Base-by-base conservation (phyloP, 1,140 invertebrate species). In the Drosophila lini region DNA sequence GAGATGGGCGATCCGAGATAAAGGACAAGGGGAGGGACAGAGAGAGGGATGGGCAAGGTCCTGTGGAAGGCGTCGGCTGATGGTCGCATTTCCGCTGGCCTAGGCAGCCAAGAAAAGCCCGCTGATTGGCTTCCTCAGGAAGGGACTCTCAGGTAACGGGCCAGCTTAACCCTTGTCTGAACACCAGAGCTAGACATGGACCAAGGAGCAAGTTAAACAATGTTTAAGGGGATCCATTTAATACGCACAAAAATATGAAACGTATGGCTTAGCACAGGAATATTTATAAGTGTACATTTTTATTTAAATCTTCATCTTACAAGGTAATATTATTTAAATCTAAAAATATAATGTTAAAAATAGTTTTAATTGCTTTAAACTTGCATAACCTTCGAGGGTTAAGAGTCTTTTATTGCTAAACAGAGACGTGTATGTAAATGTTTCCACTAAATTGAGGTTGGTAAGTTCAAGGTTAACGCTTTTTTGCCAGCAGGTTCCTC, bases 391-490 rank as follows among this genome's bases (percentile, higher is more conserved):
- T 40, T 34, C 1, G 16, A 32, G 64, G 48, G 41, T 40, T 69
- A 69, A 70, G 28, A 2, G 31, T 13, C 10, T 19, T 40, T 28
- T 7, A 10, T 44, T 31, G 8, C n/a, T 15, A 8, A 38, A 22
- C 16, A 5, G 13, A 8, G 16, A 8, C 9, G 28, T 52, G 32
- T 22, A 31, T 13, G 34, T 15, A 58, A 58, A 70, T 45, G 50
- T 25, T 67, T 58, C 40, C 76, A 68, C 60, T 62, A 67, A 52
- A 73, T 53, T 47, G 38, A 28, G 53, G 53, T 52, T 44, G 34
- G 63, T 81, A 86, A 86, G 82, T 86, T 86, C 82, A 86, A 86
- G 82, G 82, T 64, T 74, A 71, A 32, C 44, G 62, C 38, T 74
- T 73, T 85, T 86, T 68, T 78, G 69, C 65, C 50, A 19, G 19